These are phyloP conservation scores for Maniola jurtina DNA, from an alignment of 1,140 invertebrate species.

Conservation along the genomic window DNA sequence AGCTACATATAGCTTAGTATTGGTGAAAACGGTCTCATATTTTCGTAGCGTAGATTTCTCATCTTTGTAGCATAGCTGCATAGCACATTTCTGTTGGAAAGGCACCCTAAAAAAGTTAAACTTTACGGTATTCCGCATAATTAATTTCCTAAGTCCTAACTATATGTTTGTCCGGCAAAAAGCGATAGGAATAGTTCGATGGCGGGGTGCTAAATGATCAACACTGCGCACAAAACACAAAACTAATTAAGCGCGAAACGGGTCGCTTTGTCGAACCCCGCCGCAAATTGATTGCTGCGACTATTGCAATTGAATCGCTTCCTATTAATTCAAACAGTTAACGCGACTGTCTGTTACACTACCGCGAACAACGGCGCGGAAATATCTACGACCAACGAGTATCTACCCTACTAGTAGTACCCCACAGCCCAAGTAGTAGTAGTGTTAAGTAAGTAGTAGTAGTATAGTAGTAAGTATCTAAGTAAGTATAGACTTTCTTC, in stretches of 20 bases:
- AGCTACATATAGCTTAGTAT: too few relatives aligned
- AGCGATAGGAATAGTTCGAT: neutral
- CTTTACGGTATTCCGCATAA: neutral
- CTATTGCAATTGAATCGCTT: constrained; percentile 46
- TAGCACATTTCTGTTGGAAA: too few relatives aligned
- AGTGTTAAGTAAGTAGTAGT: too few relatives aligned
- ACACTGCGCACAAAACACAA: constrained; percentile 32
- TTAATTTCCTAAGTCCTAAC: neutral
- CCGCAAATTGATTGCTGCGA: constrained; percentile 54
- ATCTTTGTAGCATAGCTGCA: too few relatives aligned
- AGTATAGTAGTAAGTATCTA: too few relatives aligned
- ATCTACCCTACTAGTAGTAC: too few relatives aligned
- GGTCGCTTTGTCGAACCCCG: constrained; percentile 40
- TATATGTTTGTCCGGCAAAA: neutral
- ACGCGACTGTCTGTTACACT: constrained; percentile 19
- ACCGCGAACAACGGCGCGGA: neutral
- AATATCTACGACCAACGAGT: too few relatives aligned
- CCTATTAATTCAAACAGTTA: constrained; percentile 54
- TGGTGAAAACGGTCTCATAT: too few relatives aligned
- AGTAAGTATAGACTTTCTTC: too few relatives aligned
- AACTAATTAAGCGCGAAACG: constrained; percentile 44
- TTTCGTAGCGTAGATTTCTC: too few relatives aligned
- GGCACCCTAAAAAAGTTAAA: too few relatives aligned
- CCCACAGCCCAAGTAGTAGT: too few relatives aligned
- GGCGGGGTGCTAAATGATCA: constrained; percentile 14